phyloP scores from a whole-genome alignment of 2,113 vertebrate species.

The Agapornis roseicollis region DNA sequence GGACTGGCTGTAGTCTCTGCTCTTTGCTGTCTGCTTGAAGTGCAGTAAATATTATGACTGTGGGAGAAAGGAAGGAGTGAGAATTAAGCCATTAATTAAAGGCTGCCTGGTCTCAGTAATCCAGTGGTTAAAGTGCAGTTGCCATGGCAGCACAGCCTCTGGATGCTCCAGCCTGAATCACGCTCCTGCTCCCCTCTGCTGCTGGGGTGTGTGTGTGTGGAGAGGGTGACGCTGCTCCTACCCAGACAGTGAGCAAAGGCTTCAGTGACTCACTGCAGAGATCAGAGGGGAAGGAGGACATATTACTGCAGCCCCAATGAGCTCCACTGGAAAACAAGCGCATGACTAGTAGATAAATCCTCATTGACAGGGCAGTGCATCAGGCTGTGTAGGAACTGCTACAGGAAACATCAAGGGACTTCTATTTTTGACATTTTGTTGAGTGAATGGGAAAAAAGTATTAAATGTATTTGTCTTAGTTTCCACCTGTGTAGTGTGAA shows the following conservation, averaged over 20 bases:
- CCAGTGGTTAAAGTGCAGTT: neutral
- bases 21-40: neutral
- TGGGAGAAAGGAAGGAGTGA: neutral
- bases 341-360: neutral
- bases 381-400: neutral
- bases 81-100: slow-evolving; percentile 14
- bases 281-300: neutral
- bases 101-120: neutral
- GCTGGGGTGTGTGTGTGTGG: neutral
- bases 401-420: neutral
- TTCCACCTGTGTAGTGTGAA: neutral
- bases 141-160: neutral
- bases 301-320: neutral
- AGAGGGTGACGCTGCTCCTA: neutral
- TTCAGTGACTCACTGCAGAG: neutral
- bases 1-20: neutral
- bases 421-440: neutral
- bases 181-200: neutral
- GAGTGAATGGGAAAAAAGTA: neutral
- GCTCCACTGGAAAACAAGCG: neutral
- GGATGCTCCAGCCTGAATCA: slow-evolving; percentile 24
- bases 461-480: neutral
- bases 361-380: neutral
- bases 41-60: neutral
- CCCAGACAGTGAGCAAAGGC: neutral